Percentiles rank a stretch among this genome's conserved stretches.
phyloP scores from a whole-genome alignment of 2,797 vertebrate species.

The Graptemys geographica region DNA sequence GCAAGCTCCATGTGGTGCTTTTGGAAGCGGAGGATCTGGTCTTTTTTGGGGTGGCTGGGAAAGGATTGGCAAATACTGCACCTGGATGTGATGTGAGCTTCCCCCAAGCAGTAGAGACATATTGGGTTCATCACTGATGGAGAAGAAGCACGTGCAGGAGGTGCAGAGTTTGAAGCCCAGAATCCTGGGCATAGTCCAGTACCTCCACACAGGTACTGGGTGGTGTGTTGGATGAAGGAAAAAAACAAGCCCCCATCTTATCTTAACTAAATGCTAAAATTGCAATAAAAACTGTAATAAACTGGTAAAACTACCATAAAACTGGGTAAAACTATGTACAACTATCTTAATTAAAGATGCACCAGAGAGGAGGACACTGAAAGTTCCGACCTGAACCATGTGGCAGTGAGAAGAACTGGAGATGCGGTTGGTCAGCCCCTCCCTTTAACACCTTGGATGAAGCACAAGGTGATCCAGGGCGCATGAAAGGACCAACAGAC shows the following conservation, averaged over 20 bases:
- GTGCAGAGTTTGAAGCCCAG: not conserved
- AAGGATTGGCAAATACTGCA: not conserved
- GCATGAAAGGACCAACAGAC: not conserved
- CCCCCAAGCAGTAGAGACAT: not conserved
- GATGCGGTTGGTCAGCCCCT: too few relatives aligned
- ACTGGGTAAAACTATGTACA: not conserved
- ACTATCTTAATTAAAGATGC: not conserved
- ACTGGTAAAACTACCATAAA: not conserved
- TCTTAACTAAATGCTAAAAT: not conserved
- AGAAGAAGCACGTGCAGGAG: not conserved
- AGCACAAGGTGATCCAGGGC: not conserved
- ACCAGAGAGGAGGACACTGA: not conserved
- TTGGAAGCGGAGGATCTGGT: not conserved
- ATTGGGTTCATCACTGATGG: not conserved
- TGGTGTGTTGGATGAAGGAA: not conserved
- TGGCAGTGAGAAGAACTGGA: not conserved
- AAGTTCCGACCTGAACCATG: not conserved
- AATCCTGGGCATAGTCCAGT: not conserved
- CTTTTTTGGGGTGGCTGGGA: not conserved
- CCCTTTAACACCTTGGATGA: not conserved
- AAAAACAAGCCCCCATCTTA: not conserved
- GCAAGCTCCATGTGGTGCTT: not conserved
- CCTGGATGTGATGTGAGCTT: not conserved
- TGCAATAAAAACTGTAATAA: not conserved
- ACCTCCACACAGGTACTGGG: not conserved